Conservation (phyloP, 2,797 vertebrate species). For the Distichodus sexfasciatus region DNA sequence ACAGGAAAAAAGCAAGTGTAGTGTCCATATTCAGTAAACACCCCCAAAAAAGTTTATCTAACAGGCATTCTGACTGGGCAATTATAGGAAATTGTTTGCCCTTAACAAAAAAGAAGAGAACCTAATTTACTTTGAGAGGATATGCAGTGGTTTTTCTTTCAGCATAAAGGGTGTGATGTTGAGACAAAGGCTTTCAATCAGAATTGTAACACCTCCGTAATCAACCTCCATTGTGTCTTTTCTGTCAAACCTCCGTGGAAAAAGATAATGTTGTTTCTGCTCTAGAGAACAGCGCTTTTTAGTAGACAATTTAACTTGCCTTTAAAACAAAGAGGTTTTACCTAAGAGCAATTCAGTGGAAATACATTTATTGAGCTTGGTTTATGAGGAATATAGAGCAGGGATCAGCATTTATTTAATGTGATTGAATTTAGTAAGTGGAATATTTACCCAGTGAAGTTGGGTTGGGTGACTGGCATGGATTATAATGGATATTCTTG, state of each 20-base stretch:
- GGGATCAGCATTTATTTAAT: too few relatives aligned
- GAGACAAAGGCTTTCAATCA: conserved; percentile 23
- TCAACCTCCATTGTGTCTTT: conserved; percentile 40
- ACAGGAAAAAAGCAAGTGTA: too few relatives aligned
- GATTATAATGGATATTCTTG: too few relatives aligned
- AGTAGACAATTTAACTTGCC: not conserved
- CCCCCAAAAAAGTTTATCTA: not conserved
- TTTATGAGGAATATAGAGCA: too few relatives aligned
- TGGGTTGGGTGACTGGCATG: too few relatives aligned
- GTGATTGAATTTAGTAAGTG: too few relatives aligned
- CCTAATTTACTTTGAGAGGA: conserved; percentile 20
- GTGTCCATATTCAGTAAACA: conserved; percentile 2
- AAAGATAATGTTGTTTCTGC: not conserved
- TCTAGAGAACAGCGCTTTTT: conserved; percentile 19
- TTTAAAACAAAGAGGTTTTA: conserved; percentile 6
- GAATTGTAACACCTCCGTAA: conserved; percentile 36
- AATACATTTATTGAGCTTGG: too few relatives aligned
- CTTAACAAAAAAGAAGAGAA: conserved; percentile 6
- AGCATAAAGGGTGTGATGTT: conserved; percentile 14
- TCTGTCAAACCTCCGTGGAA: conserved; percentile 12
- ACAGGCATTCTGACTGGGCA: conserved; percentile 14
- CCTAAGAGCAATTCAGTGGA: too few relatives aligned
- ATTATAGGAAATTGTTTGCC: conserved; percentile 15
- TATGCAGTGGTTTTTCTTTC: conserved; percentile 29
- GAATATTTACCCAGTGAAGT: too few relatives aligned